phyloP scores from a whole-genome alignment of 92 coral and sea anemone species.

The Phenganax stokvisi region DNA sequence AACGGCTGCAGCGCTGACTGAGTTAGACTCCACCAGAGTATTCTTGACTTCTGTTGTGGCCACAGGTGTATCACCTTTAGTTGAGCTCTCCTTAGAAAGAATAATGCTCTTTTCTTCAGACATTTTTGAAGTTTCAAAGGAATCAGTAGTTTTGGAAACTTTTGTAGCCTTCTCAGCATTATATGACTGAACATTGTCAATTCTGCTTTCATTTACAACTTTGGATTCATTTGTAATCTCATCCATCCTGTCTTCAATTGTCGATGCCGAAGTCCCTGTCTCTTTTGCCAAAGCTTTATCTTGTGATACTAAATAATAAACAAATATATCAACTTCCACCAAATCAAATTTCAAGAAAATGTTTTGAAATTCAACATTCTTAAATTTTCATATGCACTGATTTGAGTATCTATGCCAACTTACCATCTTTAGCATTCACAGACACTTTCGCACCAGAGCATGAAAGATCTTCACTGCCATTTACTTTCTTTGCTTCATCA shows the following conservation, averaged over 20 bases:
- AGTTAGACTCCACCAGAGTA: not conserved
- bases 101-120: not conserved
- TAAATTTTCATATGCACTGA: no score
- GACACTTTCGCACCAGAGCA: not conserved
- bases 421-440: not conserved
- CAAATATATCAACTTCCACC: no score
- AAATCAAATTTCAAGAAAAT: no score
- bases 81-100: not conserved
- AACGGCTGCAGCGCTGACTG: not conserved
- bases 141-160: not conserved
- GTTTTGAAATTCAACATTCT: no score
- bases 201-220: slow-evolving; percentile 4
- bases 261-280: not conserved
- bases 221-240: not conserved
- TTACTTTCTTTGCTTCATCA: not conserved
- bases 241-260: slow-evolving; percentile 2
- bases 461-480: not conserved
- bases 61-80: not conserved
- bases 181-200: not conserved
- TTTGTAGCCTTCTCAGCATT: not conserved
- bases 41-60: not conserved
- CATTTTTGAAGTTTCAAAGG: not conserved
- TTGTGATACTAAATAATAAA: not conserved
- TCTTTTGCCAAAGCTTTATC: not conserved
- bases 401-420: not conserved